Percentiles rank a stretch among this genome's conserved stretches.
These are phyloP conservation scores for Tokudaia muenninki DNA, from an alignment of 2,797 vertebrate species.

Conservation along the genomic window DNA sequence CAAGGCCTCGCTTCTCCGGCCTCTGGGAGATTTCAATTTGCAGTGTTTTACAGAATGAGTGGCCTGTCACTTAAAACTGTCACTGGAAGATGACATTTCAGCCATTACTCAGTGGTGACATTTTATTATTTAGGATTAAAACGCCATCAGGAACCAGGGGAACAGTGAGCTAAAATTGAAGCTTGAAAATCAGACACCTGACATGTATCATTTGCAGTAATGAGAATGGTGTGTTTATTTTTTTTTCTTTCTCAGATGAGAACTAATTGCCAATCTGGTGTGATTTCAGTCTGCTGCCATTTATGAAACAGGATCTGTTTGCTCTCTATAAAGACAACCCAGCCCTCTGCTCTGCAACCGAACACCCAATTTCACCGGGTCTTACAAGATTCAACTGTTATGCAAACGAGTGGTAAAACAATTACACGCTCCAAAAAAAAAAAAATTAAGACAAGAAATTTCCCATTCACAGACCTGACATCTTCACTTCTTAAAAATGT, in stretches of 20 bases:
- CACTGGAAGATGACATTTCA: conserved; percentile 53
- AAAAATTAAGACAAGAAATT: conserved; percentile 77
- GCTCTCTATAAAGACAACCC: conserved; percentile 50
- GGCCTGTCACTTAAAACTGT: conserved; percentile 36
- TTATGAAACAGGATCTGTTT: neutral
- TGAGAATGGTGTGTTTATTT: conserved; percentile 38
- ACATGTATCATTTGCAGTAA: conserved; percentile 65
- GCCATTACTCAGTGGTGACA: neutral
- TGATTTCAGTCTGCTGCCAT: conserved; percentile 63
- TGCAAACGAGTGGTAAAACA: conserved; percentile 73
- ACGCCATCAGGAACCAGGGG: conserved; percentile 58
- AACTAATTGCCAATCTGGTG: conserved; percentile 74
- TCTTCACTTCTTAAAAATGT: conserved; percentile 74
- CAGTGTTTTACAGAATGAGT: neutral
- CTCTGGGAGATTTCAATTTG: conserved; percentile 38
- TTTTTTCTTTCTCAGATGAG: conserved; percentile 62
- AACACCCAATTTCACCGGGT: conserved; percentile 57
- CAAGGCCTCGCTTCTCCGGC: neutral
- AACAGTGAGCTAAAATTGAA: conserved; percentile 58
- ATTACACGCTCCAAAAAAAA: conserved; percentile 73
- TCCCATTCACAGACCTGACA: conserved; percentile 66
- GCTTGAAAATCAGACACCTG: conserved; percentile 68
- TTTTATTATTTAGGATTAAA: conserved; percentile 76
- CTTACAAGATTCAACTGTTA: conserved; percentile 71
- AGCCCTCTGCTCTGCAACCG: neutral